Conservation (phyloP, 2,797 vertebrate species). For the Hippocampus kuda region DNA sequence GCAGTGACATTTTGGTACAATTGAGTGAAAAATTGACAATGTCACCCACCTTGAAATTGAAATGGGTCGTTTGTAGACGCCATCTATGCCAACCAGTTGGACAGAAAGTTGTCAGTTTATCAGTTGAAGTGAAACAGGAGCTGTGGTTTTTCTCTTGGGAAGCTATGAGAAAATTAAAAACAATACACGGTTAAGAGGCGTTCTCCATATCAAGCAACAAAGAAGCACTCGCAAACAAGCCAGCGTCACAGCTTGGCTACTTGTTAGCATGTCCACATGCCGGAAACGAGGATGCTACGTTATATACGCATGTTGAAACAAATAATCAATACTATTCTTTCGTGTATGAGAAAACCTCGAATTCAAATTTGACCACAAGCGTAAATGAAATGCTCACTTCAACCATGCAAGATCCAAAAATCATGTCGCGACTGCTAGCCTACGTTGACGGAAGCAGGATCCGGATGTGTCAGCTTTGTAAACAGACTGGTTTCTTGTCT, state of each 20-base stretch:
- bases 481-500: background rate
- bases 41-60: slow-evolving; percentile 73
- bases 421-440: background rate
- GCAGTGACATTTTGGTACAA: no score
- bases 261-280: slow-evolving; percentile 11
- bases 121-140: background rate
- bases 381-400: background rate
- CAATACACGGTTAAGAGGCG: background rate
- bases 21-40: background rate
- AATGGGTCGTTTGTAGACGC: slow-evolving; percentile 73
- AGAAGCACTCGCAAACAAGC: background rate
- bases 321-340: background rate
- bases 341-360: background rate
- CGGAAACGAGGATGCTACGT: background rate
- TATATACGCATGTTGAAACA: background rate
- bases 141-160: background rate
- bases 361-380: background rate
- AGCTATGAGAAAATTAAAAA: background rate
- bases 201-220: background rate
- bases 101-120: background rate
- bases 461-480: background rate
- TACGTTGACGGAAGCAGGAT: slow-evolving; percentile 7
- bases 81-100: slow-evolving; percentile 53
- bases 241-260: slow-evolving; percentile 7
- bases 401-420: background rate